Evolutionary conservation across 2,888 invertebrate genomes (phyloP), one percentile per base, ranked within the genome.

Genomic region (Endomychus coccineus): DNA sequence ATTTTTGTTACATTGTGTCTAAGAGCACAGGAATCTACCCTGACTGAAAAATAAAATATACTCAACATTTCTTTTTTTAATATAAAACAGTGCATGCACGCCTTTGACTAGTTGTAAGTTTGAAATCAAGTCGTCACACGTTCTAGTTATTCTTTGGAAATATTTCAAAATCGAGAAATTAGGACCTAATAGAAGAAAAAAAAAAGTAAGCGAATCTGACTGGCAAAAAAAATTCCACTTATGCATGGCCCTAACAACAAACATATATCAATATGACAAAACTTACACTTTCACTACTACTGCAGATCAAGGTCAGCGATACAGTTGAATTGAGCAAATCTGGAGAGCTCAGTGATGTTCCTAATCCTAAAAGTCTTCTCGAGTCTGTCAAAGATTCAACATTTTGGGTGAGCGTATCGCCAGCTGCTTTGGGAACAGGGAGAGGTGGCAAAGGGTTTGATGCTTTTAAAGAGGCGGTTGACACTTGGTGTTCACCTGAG

Each of bases 301-400:
- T 68, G 49, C 58, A 62, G 46, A 56, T 59, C 49, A 63, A 62
- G 48, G 65, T 63, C 13, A 62, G 51, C 1, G 62, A 57, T n/a
- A 58, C 52, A 3, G 62, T 49, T 2, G 64, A 55, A 45, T 61
- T 64, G 9, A 67, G 47, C 13, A 68, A 48, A 54, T 67, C 64
- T 0, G 68, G 67, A 0, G 66, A 64, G 35, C 67, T 66, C 13
- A 66, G 44, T 1, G 66, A 66, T 2, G 59, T 58, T 6, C 59
- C 60, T 24, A 67, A 43, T n/a, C 59, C 61, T 17, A 62, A 40
- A 40, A 54, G 36, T 30, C 55, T 59, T 29, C 51, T 39, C n/a
- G n/a, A 4, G 53, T 43, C 2, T 56, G 53, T 4, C n/a, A n/a
- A n/a, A n/a, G n/a, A n/a, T n/a, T n/a, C n/a, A n/a, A n/a, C n/a